Evolutionary conservation across 2,797 vertebrate species (phyloP).

Genomic region (Potorous gilbertii): DNA sequence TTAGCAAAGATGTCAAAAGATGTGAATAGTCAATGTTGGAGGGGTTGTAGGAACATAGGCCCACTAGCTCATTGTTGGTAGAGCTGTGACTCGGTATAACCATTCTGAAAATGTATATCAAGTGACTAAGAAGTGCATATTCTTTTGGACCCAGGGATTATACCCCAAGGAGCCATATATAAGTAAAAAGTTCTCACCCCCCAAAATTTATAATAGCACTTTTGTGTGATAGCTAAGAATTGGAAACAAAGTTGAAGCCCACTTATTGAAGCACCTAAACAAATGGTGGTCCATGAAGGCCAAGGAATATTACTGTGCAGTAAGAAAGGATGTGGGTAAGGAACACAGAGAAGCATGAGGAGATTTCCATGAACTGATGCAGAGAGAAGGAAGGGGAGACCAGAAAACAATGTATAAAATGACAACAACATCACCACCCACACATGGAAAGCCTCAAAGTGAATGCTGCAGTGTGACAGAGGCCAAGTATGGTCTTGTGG

Average conservation of each 20-base stretch:
- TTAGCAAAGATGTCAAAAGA: no score
- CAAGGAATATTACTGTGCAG: neutral
- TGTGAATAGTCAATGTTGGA: no score
- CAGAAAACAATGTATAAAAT: neutral
- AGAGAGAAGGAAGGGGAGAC: neutral
- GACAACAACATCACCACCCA: rapidly evolving
- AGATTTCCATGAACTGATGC: neutral
- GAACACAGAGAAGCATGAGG: neutral
- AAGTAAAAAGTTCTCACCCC: neutral
- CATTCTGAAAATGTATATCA: no score
- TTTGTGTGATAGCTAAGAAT: neutral
- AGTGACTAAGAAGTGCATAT: neutral
- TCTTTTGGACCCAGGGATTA: neutral
- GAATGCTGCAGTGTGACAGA: no score
- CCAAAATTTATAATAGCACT: neutral
- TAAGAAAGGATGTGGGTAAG: neutral
- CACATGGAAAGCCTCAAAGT: neutral
- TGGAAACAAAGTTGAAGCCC: neutral
- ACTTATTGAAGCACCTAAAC: neutral
- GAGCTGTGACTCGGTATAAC: neutral
- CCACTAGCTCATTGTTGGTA: neutral
- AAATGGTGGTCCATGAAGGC: neutral
- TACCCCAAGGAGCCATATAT: neutral
- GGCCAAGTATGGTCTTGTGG: no score
- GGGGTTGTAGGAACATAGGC: no score